phyloP scores from a whole-genome alignment of 2,797 vertebrate species.

The Champsocephalus esox region DNA sequence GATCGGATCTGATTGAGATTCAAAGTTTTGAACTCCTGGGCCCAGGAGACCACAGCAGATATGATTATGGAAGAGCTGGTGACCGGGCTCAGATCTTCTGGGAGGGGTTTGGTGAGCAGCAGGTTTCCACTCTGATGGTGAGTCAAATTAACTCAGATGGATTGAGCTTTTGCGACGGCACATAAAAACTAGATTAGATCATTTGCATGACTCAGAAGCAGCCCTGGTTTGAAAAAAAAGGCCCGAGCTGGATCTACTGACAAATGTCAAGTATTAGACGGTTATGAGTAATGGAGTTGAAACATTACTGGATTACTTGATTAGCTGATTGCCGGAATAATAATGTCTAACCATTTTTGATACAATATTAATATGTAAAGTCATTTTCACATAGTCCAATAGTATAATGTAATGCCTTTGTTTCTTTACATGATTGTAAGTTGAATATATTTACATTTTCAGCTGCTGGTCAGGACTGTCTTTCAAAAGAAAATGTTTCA shows the following conservation, averaged over 20 bases:
- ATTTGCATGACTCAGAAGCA: constrained; percentile 60
- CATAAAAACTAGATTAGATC: constrained; percentile 63
- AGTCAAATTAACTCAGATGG: constrained; percentile 59
- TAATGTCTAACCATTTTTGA: neutral
- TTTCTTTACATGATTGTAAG: neutral
- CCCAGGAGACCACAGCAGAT: constrained; percentile 17
- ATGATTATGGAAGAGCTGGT: constrained; percentile 38
- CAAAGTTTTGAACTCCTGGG: too few species aligned
- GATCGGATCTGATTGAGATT: too few species aligned
- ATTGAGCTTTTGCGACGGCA: constrained; percentile 38
- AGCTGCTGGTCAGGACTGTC: neutral
- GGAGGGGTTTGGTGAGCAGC: constrained; percentile 40
- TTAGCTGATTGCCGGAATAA: neutral
- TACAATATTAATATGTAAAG: too few species aligned
- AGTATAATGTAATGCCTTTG: neutral
- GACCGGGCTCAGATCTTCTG: constrained; percentile 43
- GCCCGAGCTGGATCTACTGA: constrained; percentile 3
- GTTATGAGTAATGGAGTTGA: neutral
- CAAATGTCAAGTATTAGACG: neutral
- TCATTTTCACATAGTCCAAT: neutral
- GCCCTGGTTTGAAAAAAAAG: constrained; percentile 11
- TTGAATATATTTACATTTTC: neutral
- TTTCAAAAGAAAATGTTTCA: too few species aligned
- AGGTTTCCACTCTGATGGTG: constrained; percentile 53
- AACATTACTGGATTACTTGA: neutral